phyloP scores from a whole-genome alignment of 2,888 invertebrate species.

The Drosophila algonquin region DNA sequence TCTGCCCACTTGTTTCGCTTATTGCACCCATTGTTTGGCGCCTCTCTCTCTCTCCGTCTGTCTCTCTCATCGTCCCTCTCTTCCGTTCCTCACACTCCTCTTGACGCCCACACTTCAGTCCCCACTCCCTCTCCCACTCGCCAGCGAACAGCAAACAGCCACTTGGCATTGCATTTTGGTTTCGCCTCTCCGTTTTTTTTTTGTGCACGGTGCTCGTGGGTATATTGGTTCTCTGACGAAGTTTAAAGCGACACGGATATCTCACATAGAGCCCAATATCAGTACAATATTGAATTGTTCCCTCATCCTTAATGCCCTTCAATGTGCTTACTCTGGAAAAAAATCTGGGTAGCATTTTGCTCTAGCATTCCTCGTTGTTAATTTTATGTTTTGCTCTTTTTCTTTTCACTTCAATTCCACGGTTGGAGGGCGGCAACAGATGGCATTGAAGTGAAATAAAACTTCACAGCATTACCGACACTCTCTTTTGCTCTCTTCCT shows the following conservation, averaged over 20 bases:
- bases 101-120: neutral
- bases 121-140: too few relatives aligned
- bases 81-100: neutral
- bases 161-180: constrained; percentile 58
- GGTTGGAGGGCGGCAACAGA: constrained; percentile 31
- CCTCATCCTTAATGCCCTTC: too few relatives aligned
- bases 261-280: neutral
- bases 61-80: neutral
- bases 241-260: neutral
- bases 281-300: neutral
- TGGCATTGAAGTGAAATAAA: constrained; percentile 70
- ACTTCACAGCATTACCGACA: constrained; percentile 72
- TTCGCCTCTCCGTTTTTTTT: constrained; percentile 17
- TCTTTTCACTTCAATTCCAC: constrained; percentile 44
- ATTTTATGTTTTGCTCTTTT: constrained; percentile 25
- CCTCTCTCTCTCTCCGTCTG: constrained; percentile 34
- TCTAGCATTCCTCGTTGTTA: neutral
- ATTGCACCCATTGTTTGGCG: constrained; percentile 67
- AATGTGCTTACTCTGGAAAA: too few relatives aligned
- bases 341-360: neutral
- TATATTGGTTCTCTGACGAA: neutral
- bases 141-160: constrained; percentile 16
- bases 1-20: constrained; percentile 55
- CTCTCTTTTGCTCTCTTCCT: neutral
- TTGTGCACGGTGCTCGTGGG: constrained; percentile 10